Conservation (phyloP, 2,888 invertebrate species). For the Epirrita christyi region DNA sequence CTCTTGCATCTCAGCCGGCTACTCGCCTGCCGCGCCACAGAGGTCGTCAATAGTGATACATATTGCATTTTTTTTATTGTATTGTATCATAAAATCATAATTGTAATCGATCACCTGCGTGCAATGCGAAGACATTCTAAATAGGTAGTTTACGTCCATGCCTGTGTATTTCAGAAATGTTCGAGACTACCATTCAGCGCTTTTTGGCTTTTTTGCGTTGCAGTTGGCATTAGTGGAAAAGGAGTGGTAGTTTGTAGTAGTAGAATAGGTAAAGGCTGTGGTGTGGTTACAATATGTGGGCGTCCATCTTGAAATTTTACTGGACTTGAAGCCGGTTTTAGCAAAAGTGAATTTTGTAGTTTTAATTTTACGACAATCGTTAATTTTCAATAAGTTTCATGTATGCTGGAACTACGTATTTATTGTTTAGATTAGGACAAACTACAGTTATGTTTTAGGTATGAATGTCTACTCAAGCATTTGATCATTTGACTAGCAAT, state of each 20-base stretch:
- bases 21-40: too few relatives aligned
- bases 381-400: constrained; percentile 78
- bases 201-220: constrained; percentile 19
- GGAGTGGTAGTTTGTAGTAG: constrained; percentile 38
- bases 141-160: too few relatives aligned
- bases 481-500: constrained; percentile 86
- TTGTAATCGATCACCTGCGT: too few relatives aligned
- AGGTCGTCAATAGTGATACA: too few relatives aligned
- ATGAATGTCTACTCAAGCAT: constrained; percentile 80
- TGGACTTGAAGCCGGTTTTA: constrained; percentile 90
- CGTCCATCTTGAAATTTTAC: constrained; percentile 92
- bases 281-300: constrained; percentile 74
- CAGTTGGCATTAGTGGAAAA: constrained; percentile 40
- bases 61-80: too few relatives aligned
- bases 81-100: too few relatives aligned
- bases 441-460: constrained; percentile 90
- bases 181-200: constrained; percentile 28
- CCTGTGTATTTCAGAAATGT: too few relatives aligned
- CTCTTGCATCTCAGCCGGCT: too few relatives aligned
- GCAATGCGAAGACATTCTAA: too few relatives aligned
- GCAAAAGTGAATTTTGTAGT: constrained; percentile 82
- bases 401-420: constrained; percentile 70
- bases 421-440: constrained; percentile 84
- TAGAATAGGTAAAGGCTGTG: constrained; percentile 34
- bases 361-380: constrained; percentile 73